These are phyloP conservation scores for Podarcis muralis DNA, from an alignment of 2,113 vertebrate genomes.

Conservation along the genomic window DNA sequence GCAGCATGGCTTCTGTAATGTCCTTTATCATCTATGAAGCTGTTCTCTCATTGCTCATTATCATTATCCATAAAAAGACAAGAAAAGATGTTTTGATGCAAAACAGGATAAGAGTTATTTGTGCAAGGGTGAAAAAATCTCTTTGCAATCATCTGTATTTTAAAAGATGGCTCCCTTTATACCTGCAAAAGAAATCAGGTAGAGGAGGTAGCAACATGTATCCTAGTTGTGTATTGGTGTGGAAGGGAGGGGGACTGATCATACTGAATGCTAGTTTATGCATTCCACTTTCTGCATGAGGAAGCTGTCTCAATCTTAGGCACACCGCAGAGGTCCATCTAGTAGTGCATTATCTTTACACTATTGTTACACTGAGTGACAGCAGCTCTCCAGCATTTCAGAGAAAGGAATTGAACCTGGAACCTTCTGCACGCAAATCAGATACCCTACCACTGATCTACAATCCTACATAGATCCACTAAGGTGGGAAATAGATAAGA, in stretches of 20 bases:
- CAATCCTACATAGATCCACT: too few relatives aligned
- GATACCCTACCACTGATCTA: too few relatives aligned
- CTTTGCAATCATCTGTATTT: conserved; percentile 2
- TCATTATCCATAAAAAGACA: conserved; percentile 42
- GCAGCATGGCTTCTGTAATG: conserved; percentile 47
- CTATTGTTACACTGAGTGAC: too few relatives aligned
- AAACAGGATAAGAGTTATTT: conserved; percentile 48
- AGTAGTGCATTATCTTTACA: too few relatives aligned
- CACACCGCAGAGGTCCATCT: too few relatives aligned
- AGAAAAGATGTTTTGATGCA: conserved; percentile 52
- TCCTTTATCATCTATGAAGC: conserved; percentile 59
- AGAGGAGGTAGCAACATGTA: background rate
- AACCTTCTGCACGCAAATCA: too few relatives aligned
- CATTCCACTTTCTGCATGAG: conserved; percentile 19
- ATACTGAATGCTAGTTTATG: conserved; percentile 48
- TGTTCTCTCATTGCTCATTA: conserved; percentile 51
- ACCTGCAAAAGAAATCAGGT: background rate
- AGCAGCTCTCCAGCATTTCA: too few relatives aligned
- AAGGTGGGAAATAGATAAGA: too few relatives aligned
- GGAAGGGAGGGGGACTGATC: too few relatives aligned
- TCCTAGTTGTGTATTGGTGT: too few relatives aligned
- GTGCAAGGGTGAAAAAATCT: background rate
- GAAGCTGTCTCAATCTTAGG: too few relatives aligned
- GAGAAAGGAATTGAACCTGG: too few relatives aligned
- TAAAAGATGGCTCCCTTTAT: conserved; percentile 25